phyloP scores from a whole-genome alignment of 2,113 vertebrate genomes.

The Hydrochoerus hydrochaeris region DNA sequence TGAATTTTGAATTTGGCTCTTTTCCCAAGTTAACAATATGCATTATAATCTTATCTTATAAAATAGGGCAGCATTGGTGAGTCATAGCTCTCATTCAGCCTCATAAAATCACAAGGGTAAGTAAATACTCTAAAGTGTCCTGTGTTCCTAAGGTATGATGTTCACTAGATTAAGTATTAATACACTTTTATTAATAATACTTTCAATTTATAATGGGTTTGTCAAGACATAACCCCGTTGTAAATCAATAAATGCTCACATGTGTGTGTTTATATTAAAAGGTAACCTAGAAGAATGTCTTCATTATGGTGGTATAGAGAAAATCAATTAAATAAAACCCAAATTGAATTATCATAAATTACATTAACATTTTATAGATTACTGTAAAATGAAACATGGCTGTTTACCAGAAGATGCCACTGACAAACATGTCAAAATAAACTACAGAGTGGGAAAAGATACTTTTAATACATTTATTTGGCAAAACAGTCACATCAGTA shows the following conservation, averaged over 20 bases:
- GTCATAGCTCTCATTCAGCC: not conserved
- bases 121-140: not conserved
- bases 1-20: not conserved
- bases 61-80: no score
- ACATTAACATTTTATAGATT: not conserved
- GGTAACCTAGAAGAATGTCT: not conserved
- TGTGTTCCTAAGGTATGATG: not conserved
- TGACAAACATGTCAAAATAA: not conserved
- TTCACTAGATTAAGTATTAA: not conserved
- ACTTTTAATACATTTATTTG: not conserved
- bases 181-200: not conserved
- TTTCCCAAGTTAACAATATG: not conserved
- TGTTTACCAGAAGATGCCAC: not conserved
- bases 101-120: not conserved
- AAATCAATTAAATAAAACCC: not conserved
- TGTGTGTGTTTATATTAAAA: not conserved
- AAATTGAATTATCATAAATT: not conserved
- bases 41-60: not conserved
- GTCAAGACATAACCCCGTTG: not conserved
- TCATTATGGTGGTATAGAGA: not conserved
- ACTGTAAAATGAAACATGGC: not conserved
- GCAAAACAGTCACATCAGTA: not conserved
- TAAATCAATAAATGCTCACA: not conserved
- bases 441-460: not conserved
- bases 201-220: not conserved